Percentiles rank a stretch among this genome's conserved stretches.
phyloP scores from a whole-genome alignment of 2,888 invertebrate species.

The Hemistola chrysoprasaria region DNA sequence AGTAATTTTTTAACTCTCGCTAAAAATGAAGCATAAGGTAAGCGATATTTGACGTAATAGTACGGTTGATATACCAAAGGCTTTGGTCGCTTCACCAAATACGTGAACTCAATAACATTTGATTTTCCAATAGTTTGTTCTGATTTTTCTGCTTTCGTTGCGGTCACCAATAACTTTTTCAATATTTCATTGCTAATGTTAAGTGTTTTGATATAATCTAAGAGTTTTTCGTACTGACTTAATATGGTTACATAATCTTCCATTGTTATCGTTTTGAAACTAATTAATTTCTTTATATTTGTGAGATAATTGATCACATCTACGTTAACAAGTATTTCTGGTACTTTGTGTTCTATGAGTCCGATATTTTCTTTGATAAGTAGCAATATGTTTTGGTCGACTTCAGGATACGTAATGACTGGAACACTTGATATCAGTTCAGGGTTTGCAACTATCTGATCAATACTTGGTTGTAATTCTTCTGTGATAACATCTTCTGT shows the following conservation, averaged over 20 bases:
- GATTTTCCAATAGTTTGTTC: slow-evolving; percentile 33
- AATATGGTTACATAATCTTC: slow-evolving; percentile 16
- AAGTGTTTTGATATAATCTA: slow-evolving; percentile 26
- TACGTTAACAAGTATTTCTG: not conserved
- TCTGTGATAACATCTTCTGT: too few species aligned
- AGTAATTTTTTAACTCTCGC: slow-evolving; percentile 38
- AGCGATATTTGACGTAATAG: slow-evolving; percentile 58
- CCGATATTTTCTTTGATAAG: slow-evolving; percentile 15
- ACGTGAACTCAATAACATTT: slow-evolving; percentile 54
- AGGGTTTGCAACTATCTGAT: too few species aligned
- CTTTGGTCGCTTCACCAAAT: slow-evolving; percentile 47
- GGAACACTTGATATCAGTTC: too few species aligned
- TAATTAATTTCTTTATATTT: slow-evolving; percentile 8
- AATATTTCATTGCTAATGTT: slow-evolving; percentile 29
- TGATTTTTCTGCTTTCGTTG: slow-evolving; percentile 46
- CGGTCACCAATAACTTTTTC: slow-evolving; percentile 28
- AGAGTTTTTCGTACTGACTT: slow-evolving; percentile 17
- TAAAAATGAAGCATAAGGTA: slow-evolving; percentile 50
- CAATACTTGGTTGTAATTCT: too few species aligned
- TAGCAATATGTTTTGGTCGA: slow-evolving; percentile 4
- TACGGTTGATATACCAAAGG: slow-evolving; percentile 48
- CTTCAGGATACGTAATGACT: too few species aligned
- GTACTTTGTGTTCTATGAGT: slow-evolving; percentile 7
- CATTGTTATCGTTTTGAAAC: slow-evolving; percentile 7
- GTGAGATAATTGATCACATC: slow-evolving; percentile 1